These are phyloP conservation scores for Drosophila pseudotalamancana DNA, from an alignment of 2,888 invertebrate genomes.

Conservation along the genomic window DNA sequence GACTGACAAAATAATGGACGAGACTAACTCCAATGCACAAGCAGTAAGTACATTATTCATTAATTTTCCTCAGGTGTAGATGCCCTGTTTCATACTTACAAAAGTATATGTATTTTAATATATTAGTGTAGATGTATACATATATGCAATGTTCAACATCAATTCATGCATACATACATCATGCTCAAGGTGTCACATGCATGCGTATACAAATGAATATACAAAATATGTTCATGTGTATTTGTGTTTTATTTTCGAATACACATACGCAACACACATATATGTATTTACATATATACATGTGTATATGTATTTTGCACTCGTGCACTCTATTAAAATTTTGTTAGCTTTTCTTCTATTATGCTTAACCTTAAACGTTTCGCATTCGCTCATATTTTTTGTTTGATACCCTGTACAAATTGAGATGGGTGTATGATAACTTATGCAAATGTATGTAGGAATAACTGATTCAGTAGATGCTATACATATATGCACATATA, in stretches of 20 bases:
- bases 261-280: constrained; percentile 18
- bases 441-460: background rate
- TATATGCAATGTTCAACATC: constrained; percentile 14
- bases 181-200: constrained; percentile 63
- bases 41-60: constrained; percentile 82
- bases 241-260: constrained; percentile 66
- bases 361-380: constrained; percentile 60
- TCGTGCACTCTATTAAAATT: constrained; percentile 68
- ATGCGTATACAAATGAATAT: constrained; percentile 8
- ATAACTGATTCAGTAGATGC: background rate
- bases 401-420: background rate
- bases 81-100: constrained; percentile 25
- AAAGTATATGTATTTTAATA: constrained; percentile 23
- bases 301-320: constrained; percentile 56
- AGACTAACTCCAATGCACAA: constrained; percentile 89
- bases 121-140: constrained; percentile 13
- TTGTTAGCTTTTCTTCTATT: constrained; percentile 28
- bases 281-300: background rate
- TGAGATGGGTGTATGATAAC: background rate
- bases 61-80: constrained; percentile 23
- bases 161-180: constrained; percentile 26
- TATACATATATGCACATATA: background rate
- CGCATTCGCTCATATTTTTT: constrained; percentile 11
- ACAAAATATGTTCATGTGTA: constrained; percentile 29
- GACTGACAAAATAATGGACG: constrained; percentile 95